Base-by-base conservation (phyloP, 2,797 vertebrate species). In the Squalus acanthias region DNA sequence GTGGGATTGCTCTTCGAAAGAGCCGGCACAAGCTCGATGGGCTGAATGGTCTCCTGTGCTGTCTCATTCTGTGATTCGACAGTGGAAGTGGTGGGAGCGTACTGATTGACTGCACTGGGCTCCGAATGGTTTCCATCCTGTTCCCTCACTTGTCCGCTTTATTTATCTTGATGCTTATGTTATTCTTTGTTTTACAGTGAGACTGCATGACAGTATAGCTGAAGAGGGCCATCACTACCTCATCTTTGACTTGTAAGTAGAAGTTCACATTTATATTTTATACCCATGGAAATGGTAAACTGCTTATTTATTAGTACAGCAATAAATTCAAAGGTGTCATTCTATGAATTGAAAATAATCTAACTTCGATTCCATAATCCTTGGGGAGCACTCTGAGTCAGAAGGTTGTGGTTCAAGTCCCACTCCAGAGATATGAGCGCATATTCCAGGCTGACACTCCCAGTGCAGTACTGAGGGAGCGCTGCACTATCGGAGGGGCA, bases 241-340 rank as follows among this genome's bases (percentile, higher is more conserved):
- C 97, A 98, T 98, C 97, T 98, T 98, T 96, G 98, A 98, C 97
- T 97, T 98, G 98, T 98, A 97, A 98, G 98, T 98, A 97, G 53
- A 93, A 87, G 95, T 95, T 96, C 60, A 89, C 26, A 26, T 50
- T 85, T 17, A 46, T n/a, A 46, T 85, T 50, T 85, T 50, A 85
- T 2, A 50, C 4, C 22, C 82, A 50, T 17, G 53, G 53, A 57
- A 57, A 57, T 57, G 1, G 22, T 85, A 20, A 22, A 50, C 3
- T 50, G 17, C 15, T 46, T 20, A 46, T 85, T 85, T 20, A 85
- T 85, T 20, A 85, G 50, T 85, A 5, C 4, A 85, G 5, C 39
- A 1, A 50, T 50, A 22, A 22, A 50, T 8, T 85, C 39, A 50
- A 6, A 85, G 1, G 7, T 50, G 79, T 85, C 74, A n/a, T 13